A percentile compares a stretch with the other conserved stretches of the same genome.
Conservation (phyloP, 2,888 invertebrate genomes). For the Agrochola lota region DNA sequence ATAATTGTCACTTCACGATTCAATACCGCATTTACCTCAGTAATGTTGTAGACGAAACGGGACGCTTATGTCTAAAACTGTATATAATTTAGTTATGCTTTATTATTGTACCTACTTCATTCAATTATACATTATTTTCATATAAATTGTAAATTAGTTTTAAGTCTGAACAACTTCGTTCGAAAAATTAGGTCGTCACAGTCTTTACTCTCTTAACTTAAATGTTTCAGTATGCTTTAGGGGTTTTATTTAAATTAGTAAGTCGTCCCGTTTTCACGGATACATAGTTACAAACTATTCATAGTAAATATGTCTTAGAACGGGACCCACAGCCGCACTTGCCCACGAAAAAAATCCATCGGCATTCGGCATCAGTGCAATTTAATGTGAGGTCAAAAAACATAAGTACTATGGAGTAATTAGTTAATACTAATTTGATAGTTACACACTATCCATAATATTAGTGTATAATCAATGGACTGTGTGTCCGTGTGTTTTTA, state of each 20-base stretch:
- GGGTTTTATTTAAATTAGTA: slow-evolving; percentile 24
- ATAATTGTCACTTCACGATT: slow-evolving; percentile 57
- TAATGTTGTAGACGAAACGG: slow-evolving; percentile 65
- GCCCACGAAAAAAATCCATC: background rate
- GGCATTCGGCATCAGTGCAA: background rate
- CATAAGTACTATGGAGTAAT: slow-evolving; percentile 50
- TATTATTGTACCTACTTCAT: slow-evolving; percentile 33
- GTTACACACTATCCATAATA: slow-evolving; percentile 57
- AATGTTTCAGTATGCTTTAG: slow-evolving; percentile 25
- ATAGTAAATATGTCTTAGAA: slow-evolving; percentile 56
- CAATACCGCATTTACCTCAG: slow-evolving; percentile 73
- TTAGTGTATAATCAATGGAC: slow-evolving; percentile 58
- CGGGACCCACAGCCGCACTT: background rate
- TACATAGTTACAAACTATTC: slow-evolving; percentile 58
- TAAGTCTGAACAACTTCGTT: slow-evolving; percentile 32
- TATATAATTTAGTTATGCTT: slow-evolving; percentile 46
- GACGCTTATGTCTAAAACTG: slow-evolving; percentile 52
- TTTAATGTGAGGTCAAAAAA: slow-evolving; percentile 21
- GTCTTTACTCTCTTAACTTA: slow-evolving; percentile 16
- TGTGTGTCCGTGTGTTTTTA: slow-evolving; percentile 69
- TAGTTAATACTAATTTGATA: slow-evolving; percentile 58
- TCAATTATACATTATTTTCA: slow-evolving; percentile 39
- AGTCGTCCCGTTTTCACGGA: slow-evolving; percentile 62
- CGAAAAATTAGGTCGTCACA: slow-evolving; percentile 11
- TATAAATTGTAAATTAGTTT: slow-evolving; percentile 40